Evolutionary conservation across 2,888 invertebrate genomes (phyloP).

Genomic region (Thumatha senex): DNA sequence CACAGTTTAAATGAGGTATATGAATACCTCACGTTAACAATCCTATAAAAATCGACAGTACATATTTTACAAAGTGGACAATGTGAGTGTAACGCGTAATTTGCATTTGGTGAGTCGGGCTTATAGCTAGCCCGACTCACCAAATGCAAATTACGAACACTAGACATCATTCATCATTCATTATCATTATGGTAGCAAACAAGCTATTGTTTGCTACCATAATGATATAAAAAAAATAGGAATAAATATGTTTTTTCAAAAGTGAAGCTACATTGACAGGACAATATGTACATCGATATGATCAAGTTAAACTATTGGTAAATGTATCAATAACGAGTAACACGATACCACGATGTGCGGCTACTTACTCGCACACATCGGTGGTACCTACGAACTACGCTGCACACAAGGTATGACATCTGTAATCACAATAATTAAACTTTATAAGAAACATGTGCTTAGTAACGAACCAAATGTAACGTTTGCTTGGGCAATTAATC

Average conservation of each 20-base stretch:
- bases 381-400: conserved; percentile 18
- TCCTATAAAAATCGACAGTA: too few species aligned
- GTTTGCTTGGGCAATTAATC: background rate
- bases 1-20: too few species aligned
- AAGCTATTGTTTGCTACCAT: too few species aligned
- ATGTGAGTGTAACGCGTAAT: too few species aligned
- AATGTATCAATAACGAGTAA: conserved; percentile 76
- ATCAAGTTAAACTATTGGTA: conserved; percentile 78
- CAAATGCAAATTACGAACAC: too few species aligned
- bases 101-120: too few species aligned
- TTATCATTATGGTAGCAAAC: too few species aligned
- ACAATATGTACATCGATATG: conserved; percentile 69
- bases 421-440: conserved; percentile 25
- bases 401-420: conserved; percentile 42
- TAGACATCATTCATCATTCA: too few species aligned
- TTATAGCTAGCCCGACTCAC: too few species aligned
- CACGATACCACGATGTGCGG: conserved; percentile 55
- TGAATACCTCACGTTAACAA: too few species aligned
- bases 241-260: background rate
- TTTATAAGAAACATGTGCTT: conserved; percentile 5
- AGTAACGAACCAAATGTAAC: background rate
- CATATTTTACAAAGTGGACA: too few species aligned
- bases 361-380: conserved; percentile 62
- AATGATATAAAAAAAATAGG: too few species aligned
- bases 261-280: conserved; percentile 62